Percentiles rank a stretch among this genome's conserved stretches.
These are phyloP conservation scores for Calonectris borealis DNA, from an alignment of 2,113 vertebrate genomes.

Conservation along the genomic window DNA sequence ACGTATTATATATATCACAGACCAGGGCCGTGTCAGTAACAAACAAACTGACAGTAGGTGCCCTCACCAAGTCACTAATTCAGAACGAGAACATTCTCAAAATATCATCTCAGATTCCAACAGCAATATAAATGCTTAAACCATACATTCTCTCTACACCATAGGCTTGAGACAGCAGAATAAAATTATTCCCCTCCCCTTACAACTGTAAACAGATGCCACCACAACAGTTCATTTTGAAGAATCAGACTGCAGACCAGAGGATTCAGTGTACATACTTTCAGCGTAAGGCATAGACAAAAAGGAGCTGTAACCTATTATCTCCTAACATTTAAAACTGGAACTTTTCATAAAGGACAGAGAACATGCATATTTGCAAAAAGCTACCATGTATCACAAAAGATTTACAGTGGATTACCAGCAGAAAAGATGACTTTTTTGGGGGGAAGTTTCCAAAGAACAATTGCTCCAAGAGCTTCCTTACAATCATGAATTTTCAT, in stretches of 20 bases:
- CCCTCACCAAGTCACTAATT: neutral
- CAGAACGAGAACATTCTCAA: neutral
- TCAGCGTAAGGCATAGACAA: neutral
- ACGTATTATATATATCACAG: neutral
- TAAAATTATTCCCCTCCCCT: neutral
- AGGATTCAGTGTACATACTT: neutral
- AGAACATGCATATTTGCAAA: neutral
- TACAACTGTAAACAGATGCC: neutral
- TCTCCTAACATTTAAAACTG: neutral
- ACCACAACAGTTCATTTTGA: neutral
- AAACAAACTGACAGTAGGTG: neutral
- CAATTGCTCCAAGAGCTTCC: constrained; percentile 21
- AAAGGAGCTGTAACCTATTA: neutral
- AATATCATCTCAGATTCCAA: neutral
- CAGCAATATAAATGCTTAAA: neutral
- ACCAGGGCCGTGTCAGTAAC: neutral
- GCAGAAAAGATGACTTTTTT: neutral
- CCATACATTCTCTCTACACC: neutral
- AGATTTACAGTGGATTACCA: neutral
- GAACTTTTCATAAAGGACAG: neutral
- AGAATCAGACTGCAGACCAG: neutral
- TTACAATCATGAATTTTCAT: constrained; percentile 67
- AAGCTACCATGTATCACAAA: neutral
- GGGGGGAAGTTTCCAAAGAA: neutral
- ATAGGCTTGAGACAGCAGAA: neutral